phyloP scores from a whole-genome alignment of 2,888 invertebrate genomes.

The Chirona hameri region DNA sequence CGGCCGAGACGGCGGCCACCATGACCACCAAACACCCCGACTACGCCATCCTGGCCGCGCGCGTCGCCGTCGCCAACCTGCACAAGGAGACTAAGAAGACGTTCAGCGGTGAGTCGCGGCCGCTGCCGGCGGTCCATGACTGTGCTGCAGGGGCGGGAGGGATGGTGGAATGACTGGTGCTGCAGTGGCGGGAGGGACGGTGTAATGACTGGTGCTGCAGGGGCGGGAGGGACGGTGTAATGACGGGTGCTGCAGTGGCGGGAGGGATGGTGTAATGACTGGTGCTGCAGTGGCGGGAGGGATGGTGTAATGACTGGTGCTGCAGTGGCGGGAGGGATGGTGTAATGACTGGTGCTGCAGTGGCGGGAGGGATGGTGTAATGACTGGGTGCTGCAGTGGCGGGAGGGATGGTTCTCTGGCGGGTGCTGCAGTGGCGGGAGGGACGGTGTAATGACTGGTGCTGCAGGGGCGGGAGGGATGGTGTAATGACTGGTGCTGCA shows the following conservation, averaged over 20 bases:
- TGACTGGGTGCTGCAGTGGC: not conserved
- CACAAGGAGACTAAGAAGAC: constrained; percentile 97
- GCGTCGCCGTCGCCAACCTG: constrained; percentile 93
- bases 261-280: not conserved
- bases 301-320: not conserved
- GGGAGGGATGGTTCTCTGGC: too few species aligned
- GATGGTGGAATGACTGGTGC: not conserved
- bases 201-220: not conserved
- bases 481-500: not conserved
- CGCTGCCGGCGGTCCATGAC: not conserved
- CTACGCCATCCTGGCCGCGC: constrained; percentile 67
- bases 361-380: too few species aligned
- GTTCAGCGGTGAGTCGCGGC: constrained; percentile 66
- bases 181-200: not conserved
- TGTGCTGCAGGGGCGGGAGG: not conserved
- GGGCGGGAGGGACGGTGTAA: too few species aligned
- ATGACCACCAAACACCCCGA: constrained; percentile 97
- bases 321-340: not conserved
- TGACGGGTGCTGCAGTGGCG: not conserved
- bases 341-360: not conserved
- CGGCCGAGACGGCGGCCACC: constrained; percentile 97
- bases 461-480: not conserved
- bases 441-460: not conserved
- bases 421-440: not conserved
- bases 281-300: not conserved